Conservation (phyloP, 2,113 vertebrate genomes). For the Ceratotherium simum region DNA sequence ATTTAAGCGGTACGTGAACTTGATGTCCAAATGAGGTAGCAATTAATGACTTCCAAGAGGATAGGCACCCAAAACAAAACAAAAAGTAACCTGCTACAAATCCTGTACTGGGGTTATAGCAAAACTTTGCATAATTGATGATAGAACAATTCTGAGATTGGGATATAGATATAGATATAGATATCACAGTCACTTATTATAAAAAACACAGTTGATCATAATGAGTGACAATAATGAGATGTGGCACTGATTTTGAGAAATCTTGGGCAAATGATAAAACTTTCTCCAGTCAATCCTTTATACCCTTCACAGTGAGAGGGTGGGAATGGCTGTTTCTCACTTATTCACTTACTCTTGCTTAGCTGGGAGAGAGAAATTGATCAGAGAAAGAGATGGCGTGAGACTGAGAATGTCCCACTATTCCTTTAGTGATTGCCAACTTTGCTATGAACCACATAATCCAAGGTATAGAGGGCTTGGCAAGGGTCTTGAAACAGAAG, state of each 20-base stretch:
- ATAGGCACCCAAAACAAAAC: not conserved
- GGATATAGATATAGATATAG: no score
- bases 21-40: conserved; percentile 60
- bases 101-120: not conserved
- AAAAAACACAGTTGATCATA: not conserved
- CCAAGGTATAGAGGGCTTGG: not conserved
- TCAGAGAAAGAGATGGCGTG: not conserved
- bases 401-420: not conserved
- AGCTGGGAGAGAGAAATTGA: not conserved
- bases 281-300: not conserved
- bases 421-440: not conserved
- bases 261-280: not conserved
- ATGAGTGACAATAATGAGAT: not conserved
- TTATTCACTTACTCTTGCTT: not conserved
- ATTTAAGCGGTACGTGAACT: conserved; percentile 70
- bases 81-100: not conserved
- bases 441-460: not conserved
- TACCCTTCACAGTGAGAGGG: not conserved
- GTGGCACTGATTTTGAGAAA: conserved; percentile 44
- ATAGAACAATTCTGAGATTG: not conserved
- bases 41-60: conserved; percentile 57
- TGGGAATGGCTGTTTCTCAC: not conserved
- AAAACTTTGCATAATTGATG: not conserved
- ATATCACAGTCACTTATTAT: not conserved
- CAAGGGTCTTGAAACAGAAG: not conserved